A percentile compares a stretch with the other conserved stretches of the same genome.
Conservation (phyloP, 1,140 invertebrate genomes). For the Drosophila baimaii region DNA sequence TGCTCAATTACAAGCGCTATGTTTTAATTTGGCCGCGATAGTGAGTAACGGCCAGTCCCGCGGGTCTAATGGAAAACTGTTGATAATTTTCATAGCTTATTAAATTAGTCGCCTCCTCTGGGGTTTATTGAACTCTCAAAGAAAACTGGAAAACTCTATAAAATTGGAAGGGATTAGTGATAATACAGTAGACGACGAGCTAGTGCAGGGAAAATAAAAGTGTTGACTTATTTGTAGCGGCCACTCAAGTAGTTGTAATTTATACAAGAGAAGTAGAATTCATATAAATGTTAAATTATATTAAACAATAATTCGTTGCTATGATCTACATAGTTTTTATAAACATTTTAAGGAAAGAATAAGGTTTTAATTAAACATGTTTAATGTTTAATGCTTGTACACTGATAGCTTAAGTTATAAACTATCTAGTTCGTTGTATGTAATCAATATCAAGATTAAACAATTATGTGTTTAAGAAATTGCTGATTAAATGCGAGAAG, state of each 20-base stretch:
- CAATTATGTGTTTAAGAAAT: no score
- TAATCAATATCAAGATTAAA: no score
- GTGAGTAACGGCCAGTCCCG: constrained; percentile 15
- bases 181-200: constrained; percentile 37
- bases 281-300: background rate
- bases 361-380: no score
- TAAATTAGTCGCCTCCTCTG: constrained; percentile 54
- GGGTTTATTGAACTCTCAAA: constrained; percentile 70
- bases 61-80: constrained; percentile 54
- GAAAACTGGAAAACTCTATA: constrained; percentile 24
- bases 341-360: no score
- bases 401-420: no score
- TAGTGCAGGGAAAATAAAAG: background rate
- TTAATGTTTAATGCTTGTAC: no score
- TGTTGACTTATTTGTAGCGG: constrained; percentile 1
- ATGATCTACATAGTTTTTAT: background rate
- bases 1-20: constrained; percentile 77
- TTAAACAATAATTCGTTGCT: no score
- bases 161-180: constrained; percentile 42
- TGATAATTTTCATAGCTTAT: constrained; percentile 70
- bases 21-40: constrained; percentile 77
- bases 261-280: background rate
- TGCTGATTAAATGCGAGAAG: no score
- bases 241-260: background rate
- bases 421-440: no score